Evolutionary conservation across 2,797 vertebrate species (phyloP).

Genomic region (Falco cherrug): DNA sequence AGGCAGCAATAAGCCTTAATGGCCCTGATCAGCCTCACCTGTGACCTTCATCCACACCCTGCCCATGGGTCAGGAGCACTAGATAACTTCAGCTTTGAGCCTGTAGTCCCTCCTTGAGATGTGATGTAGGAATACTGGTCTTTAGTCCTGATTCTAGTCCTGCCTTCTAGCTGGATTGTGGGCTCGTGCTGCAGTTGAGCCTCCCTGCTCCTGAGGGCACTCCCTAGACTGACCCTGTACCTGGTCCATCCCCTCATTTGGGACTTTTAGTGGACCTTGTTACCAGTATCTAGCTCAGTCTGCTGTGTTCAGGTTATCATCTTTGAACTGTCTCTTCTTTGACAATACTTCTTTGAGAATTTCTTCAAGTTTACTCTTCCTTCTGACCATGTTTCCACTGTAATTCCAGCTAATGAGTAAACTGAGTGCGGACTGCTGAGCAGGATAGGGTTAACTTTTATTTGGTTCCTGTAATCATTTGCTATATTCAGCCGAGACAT

Average conservation of each 20-base stretch:
- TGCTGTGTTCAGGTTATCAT: not conserved
- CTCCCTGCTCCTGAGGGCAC: accelerated
- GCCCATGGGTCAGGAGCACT: not conserved
- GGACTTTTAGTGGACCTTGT: not conserved
- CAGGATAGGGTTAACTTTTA: not conserved
- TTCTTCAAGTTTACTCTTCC: not conserved
- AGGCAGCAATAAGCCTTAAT: not conserved
- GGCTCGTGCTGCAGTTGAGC: accelerated
- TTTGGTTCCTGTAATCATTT: not conserved
- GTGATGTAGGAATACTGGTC: accelerated
- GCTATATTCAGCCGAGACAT: not conserved
- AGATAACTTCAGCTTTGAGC: not conserved
- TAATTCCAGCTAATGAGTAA: not conserved
- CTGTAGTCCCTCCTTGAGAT: accelerated
- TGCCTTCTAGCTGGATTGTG: not conserved
- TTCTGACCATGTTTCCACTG: not conserved
- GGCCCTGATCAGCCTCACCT: not conserved
- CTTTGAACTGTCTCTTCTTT: not conserved
- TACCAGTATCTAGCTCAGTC: not conserved
- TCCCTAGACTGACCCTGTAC: accelerated
- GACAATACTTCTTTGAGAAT: not conserved
- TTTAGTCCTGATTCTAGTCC: accelerated
- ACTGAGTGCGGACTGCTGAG: not conserved
- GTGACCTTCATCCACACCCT: not conserved
- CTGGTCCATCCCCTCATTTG: not conserved